Evolutionary conservation across 2,113 vertebrate genomes (phyloP), one percentile per base, ranked within the genome.

Genomic region (Toxotes jaculatrix): DNA sequence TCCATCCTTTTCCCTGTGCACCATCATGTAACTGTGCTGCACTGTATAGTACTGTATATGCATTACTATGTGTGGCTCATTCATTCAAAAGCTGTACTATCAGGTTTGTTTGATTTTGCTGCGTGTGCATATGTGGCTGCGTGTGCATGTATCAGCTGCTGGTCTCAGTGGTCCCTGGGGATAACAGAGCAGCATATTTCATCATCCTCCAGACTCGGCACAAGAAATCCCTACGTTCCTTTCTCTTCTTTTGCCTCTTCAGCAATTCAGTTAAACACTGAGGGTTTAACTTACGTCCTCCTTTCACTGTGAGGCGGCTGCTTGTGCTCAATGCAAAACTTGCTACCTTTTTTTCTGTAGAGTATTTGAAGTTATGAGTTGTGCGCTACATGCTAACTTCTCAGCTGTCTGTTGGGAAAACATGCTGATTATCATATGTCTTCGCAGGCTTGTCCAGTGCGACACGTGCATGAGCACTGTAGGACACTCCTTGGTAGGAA

Each of bases 61-160:
- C 65, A 38, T 43, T 57, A 12, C 74, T 56, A 68, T 73, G 83
- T 64, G 70, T 40, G 40, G 60, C 69, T 85, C 76, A 68, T 87
- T 87, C 83, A 81, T 89, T 85, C 73, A 67, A 72, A 86, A 13
- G 47, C 59, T 40, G 53, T 61, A 55, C 57, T 70, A 62, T 88
- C 67, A 74, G 77, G 79, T 84, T 84, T 89, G 56, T 84, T 91
- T 84, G 87, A 84, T 89, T 93, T 72, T 86, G 88, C 92, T 88
- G 83, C 56, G 83, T 89, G 86, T 84, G 91, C 89, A 90, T 57
- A 74, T 89, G 87, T 70, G 75, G 60, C 74, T 11, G 34, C 49
- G 71, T 59, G 55, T 71, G 74, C 59, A 40, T 77, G 63, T 64
- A 63, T 88, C 64, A 77, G 88, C 17, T 80, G 82, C 85, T 67